phyloP scores from a whole-genome alignment of 2,888 invertebrate species.

The Drosophila kambysellisi region DNA sequence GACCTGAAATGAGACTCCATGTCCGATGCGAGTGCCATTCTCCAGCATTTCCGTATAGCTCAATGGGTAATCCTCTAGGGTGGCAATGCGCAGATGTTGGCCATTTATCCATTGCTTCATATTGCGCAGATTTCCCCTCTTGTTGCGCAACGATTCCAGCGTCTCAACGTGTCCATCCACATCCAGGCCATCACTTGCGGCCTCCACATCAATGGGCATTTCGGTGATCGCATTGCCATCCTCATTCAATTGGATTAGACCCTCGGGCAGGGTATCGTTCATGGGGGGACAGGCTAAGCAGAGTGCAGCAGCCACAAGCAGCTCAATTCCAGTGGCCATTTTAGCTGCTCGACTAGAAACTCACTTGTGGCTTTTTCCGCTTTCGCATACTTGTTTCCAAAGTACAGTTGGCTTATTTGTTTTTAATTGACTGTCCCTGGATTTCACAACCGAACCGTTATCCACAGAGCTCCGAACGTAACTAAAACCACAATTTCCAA shows the following conservation, averaged over 20 bases:
- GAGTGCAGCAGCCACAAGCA: constrained; percentile 80
- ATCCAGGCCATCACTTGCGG: constrained; percentile 37
- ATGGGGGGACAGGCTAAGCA: constrained; percentile 75
- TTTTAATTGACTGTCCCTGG: neutral
- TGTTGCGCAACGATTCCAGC: constrained; percentile 61
- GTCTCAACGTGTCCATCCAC: constrained; percentile 60
- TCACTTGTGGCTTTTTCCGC: constrained; percentile 49
- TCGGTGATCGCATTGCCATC: constrained; percentile 40
- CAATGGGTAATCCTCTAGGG: constrained; percentile 88
- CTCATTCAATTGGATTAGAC: constrained; percentile 57
- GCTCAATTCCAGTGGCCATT: constrained; percentile 78
- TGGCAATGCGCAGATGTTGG: constrained; percentile 81
- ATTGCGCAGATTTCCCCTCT: constrained; percentile 58
- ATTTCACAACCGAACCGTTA: constrained; percentile 48
- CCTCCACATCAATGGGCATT: constrained; percentile 42
- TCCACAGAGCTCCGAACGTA: constrained; percentile 29
- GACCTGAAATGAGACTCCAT: constrained; percentile 90
- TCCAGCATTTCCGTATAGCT: constrained; percentile 86
- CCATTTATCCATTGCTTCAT: constrained; percentile 81
- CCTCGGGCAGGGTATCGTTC: constrained; percentile 54
- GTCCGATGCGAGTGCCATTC: constrained; percentile 87
- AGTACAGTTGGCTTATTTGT: constrained; percentile 16
- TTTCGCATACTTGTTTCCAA: constrained; percentile 56
- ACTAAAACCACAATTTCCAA: constrained; percentile 55
- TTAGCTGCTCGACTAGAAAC: constrained; percentile 11